Conservation (phyloP, 2,888 invertebrate genomes). For the Oscheius sp. region DNA sequence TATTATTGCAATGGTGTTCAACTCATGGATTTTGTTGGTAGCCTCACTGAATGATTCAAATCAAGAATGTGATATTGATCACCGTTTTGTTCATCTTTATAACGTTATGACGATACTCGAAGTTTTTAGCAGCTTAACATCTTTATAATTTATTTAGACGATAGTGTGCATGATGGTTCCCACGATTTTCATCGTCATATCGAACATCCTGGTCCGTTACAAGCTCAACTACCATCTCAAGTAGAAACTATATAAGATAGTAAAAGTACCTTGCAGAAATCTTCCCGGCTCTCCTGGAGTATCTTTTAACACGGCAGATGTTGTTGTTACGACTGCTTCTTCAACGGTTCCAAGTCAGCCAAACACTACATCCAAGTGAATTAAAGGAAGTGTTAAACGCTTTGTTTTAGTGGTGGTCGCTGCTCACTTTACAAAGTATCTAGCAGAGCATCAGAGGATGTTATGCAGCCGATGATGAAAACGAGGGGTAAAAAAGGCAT, state of each 20-base stretch:
- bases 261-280: constrained; percentile 33
- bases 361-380: constrained; percentile 25
- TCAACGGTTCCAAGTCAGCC: constrained; percentile 18
- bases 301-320: constrained; percentile 62
- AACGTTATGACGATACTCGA: constrained; percentile 54
- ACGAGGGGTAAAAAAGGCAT: constrained; percentile 40
- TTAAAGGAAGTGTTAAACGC: too few species aligned
- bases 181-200: constrained; percentile 58
- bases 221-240: constrained; percentile 60
- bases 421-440: constrained; percentile 33
- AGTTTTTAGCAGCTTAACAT: not conserved
- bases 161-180: constrained; percentile 63
- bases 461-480: constrained; percentile 32
- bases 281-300: constrained; percentile 62
- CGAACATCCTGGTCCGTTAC: constrained; percentile 62
- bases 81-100: constrained; percentile 56
- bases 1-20: constrained; percentile 55
- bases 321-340: constrained; percentile 40
- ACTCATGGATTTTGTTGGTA: constrained; percentile 64
- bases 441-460: constrained; percentile 38
- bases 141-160: constrained; percentile 39
- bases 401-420: constrained; percentile 20
- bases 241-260: constrained; percentile 19
- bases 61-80: constrained; percentile 60
- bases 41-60: constrained; percentile 56